phyloP scores from a whole-genome alignment of 1,140 invertebrate species.

The Nymphalis io region DNA sequence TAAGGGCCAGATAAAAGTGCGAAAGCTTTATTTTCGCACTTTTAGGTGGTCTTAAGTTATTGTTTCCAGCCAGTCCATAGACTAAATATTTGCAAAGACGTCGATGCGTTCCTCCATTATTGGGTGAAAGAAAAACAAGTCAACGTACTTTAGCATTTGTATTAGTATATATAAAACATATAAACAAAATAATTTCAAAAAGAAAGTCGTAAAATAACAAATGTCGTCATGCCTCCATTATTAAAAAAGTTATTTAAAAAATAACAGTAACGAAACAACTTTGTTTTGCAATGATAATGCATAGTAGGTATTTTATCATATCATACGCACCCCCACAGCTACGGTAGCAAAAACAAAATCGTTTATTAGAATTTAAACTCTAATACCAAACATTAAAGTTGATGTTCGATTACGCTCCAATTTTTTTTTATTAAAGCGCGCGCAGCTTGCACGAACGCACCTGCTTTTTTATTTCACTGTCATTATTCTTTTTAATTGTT shows the following conservation, averaged over 20 bases:
- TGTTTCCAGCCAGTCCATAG: no score
- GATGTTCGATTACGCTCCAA: neutral
- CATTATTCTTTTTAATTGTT: conserved; percentile 37
- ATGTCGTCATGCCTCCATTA: neutral
- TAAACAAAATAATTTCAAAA: no score
- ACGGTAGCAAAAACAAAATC: neutral
- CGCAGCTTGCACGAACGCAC: conserved; percentile 33
- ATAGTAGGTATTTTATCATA: conserved; percentile 14
- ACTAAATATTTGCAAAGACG: no score
- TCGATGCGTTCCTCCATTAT: no score
- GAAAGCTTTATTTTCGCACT: no score
- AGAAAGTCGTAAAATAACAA: no score
- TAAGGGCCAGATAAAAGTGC: no score
- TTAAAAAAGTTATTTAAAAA: conserved; percentile 3
- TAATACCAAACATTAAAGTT: neutral
- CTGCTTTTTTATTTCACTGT: conserved; percentile 25
- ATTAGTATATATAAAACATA: no score
- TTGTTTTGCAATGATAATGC: neutral
- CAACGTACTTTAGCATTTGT: no score
- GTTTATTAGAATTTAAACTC: neutral
- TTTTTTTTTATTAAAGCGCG: neutral
- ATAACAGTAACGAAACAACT: neutral
- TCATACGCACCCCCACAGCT: neutral
- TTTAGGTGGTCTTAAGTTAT: no score
- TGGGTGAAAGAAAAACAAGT: no score